Conservation (phyloP, 2,888 invertebrate species). For the Drosophila glabriapex region DNA sequence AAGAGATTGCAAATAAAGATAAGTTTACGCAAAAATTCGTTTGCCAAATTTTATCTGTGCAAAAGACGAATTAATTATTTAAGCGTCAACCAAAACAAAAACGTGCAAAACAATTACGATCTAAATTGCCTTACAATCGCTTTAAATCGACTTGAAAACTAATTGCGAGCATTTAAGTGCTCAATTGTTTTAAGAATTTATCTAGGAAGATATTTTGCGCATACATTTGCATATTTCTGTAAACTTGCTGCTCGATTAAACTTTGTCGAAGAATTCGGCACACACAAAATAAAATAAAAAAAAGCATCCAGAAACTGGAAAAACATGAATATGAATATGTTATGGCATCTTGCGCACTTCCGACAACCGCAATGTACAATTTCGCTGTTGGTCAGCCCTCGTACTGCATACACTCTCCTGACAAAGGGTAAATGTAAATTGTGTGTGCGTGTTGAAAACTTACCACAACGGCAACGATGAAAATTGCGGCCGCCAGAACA, state of each 20-base stretch:
- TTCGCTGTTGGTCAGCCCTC: slow-evolving; percentile 65
- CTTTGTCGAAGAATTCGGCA: slow-evolving; percentile 35
- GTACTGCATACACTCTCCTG: slow-evolving; percentile 4
- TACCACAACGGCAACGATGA: slow-evolving; percentile 91
- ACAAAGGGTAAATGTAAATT: slow-evolving; percentile 23
- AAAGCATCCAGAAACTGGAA: slow-evolving; percentile 32
- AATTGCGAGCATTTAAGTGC: slow-evolving; percentile 4
- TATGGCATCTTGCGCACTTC: slow-evolving; percentile 59
- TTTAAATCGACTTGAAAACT: slow-evolving; percentile 6
- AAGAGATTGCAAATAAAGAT: neutral
- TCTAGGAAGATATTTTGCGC: slow-evolving; percentile 1
- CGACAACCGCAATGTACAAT: slow-evolving; percentile 71
- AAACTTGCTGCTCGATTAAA: slow-evolving; percentile 57
- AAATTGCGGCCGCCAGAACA: slow-evolving; percentile 90
- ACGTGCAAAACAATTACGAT: neutral
- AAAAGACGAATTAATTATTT: neutral
- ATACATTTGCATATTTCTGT: slow-evolving; percentile 59
- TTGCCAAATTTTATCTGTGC: neutral
- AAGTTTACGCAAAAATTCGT: neutral
- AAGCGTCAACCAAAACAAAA: neutral
- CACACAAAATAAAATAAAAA: neutral
- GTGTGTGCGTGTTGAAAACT: slow-evolving; percentile 77
- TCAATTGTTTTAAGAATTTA: slow-evolving; percentile 9
- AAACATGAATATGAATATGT: slow-evolving; percentile 77
- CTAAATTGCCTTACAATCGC: neutral